phyloP scores from a whole-genome alignment of 2,113 vertebrate genomes.

The Herpetotheres cachinnans region DNA sequence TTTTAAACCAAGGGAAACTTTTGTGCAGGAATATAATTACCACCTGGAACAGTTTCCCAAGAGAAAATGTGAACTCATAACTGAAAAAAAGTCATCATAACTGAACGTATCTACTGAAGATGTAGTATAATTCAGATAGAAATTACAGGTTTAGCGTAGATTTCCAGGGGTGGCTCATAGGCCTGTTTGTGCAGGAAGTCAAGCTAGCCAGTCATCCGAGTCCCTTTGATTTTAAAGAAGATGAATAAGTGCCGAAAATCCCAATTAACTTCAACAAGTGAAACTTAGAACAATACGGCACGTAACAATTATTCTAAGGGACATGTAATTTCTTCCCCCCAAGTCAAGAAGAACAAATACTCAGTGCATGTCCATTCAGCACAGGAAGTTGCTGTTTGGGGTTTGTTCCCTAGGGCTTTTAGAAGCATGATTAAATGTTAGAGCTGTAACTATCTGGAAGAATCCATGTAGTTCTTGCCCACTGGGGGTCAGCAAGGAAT shows the following conservation, averaged over 20 bases:
- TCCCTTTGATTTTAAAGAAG: background rate
- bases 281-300: background rate
- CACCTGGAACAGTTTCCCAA: background rate
- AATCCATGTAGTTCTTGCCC: background rate
- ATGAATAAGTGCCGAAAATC: background rate
- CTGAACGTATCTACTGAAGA: background rate
- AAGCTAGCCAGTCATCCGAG: background rate
- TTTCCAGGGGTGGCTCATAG: background rate
- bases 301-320: background rate
- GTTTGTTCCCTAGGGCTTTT: background rate
- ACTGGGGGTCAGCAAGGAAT: background rate
- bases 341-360: background rate
- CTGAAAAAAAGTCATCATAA: background rate
- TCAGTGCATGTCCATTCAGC: background rate
- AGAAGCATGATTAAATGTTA: background rate
- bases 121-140: background rate
- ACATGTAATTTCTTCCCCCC: background rate
- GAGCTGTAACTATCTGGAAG: background rate
- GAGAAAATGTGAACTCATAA: background rate
- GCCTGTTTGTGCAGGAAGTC: background rate
- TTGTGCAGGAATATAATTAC: background rate
- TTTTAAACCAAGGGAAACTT: background rate
- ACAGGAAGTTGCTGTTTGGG: background rate
- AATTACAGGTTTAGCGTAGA: background rate
- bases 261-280: background rate